Conservation (phyloP, 2,888 invertebrate species). For the Cremastinae sp. region DNA sequence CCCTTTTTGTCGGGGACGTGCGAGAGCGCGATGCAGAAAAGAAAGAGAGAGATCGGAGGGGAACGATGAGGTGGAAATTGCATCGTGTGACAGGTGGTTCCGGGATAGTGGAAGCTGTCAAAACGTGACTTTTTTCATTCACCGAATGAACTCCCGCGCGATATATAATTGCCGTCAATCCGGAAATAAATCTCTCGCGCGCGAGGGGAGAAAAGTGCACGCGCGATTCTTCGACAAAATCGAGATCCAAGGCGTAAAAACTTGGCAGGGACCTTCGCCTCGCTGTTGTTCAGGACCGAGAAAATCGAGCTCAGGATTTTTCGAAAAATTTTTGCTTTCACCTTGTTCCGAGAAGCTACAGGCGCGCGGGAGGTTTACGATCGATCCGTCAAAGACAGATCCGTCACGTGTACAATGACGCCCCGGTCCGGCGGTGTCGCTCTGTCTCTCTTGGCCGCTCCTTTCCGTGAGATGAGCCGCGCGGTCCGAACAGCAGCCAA, state of each 20-base stretch:
- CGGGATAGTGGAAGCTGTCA: neutral
- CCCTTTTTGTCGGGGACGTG: constrained; percentile 5
- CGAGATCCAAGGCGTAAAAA: neutral
- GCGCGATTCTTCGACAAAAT: no score
- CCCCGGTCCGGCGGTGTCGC: constrained; percentile 66
- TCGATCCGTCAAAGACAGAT: constrained; percentile 77
- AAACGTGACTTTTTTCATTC: neutral
- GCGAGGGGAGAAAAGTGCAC: no score
- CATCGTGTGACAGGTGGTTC: constrained; percentile 9
- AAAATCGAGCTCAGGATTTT: constrained; percentile 29
- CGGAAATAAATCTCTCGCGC: no score
- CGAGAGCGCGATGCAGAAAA: neutral
- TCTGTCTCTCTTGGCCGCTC: constrained; percentile 64
- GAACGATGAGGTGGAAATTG: constrained; percentile 5
- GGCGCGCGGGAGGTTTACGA: constrained; percentile 75
- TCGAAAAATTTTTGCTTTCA: constrained; percentile 69
- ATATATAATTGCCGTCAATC: neutral
- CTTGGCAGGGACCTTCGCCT: neutral
- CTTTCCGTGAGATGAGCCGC: no score
- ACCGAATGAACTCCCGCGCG: neutral
- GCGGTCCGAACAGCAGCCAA: neutral
- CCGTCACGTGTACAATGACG: constrained; percentile 75
- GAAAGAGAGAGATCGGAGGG: neutral
- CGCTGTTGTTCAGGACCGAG: constrained; percentile 13
- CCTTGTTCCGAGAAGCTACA: constrained; percentile 61